Percentiles rank a stretch among this genome's conserved stretches.
Conservation (phyloP, 2,797 vertebrate genomes). For the Poeciliopsis turneri region DNA sequence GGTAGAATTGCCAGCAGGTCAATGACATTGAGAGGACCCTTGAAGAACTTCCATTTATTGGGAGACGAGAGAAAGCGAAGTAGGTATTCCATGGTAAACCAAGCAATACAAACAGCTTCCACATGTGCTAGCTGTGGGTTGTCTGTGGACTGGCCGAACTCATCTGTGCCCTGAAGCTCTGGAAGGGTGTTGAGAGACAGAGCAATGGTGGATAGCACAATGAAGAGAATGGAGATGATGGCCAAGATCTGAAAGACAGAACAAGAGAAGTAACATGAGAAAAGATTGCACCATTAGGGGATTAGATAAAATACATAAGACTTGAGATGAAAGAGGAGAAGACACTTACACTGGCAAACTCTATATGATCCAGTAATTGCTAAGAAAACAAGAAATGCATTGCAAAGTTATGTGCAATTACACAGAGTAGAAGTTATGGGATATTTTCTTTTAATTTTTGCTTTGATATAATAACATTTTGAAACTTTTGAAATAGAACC, state of each 20-base stretch:
- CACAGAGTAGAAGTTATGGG: background rate
- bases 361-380: background rate
- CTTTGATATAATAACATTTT: background rate
- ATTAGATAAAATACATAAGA: background rate
- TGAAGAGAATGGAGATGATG: slow-evolving; percentile 99
- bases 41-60: slow-evolving; percentile 99
- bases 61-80: slow-evolving; percentile 97
- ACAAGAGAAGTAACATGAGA: slow-evolving; percentile 29
- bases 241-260: slow-evolving; percentile 92
- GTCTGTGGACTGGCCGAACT: slow-evolving; percentile 93
- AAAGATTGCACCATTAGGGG: slow-evolving; percentile 14
- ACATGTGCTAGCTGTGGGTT: slow-evolving; percentile 97
- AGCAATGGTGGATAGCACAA: slow-evolving; percentile 98
- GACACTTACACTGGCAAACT: background rate
- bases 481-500: background rate
- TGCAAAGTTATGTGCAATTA: background rate
- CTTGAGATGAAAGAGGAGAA: background rate
- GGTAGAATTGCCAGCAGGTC: slow-evolving; percentile 97
- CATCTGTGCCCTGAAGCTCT: slow-evolving; percentile 94
- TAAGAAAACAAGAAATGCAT: background rate
- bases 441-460: background rate
- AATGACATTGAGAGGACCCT: slow-evolving; percentile 96
- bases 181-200: slow-evolving; percentile 99
- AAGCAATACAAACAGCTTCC: slow-evolving; percentile 97
- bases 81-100: slow-evolving; percentile 99